Conservation (phyloP, 2,797 vertebrate genomes). For the Siniperca undulata region DNA sequence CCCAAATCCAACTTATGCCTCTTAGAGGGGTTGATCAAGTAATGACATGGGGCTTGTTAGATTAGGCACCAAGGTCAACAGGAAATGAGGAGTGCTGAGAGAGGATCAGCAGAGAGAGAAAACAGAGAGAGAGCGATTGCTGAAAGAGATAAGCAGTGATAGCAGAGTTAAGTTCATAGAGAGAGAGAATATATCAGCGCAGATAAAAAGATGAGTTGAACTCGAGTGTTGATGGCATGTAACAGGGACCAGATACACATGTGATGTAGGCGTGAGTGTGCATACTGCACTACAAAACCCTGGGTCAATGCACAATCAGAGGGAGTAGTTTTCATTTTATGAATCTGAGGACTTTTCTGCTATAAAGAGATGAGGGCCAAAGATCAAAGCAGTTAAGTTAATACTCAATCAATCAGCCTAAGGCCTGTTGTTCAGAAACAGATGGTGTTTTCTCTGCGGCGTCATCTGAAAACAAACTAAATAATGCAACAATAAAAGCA, state of each 20-base stretch:
- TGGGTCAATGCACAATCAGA: conserved; percentile 65
- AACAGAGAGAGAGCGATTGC: conserved; percentile 38
- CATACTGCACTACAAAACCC: conserved; percentile 12
- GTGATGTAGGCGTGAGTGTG: conserved; percentile 12
- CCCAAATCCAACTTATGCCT: conserved; percentile 73
- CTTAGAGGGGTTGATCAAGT: conserved; percentile 69
- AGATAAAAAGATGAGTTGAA: conserved; percentile 52
- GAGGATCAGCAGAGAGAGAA: conserved; percentile 59
- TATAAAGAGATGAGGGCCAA: conserved; percentile 67
- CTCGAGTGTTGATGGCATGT: conserved; percentile 18
- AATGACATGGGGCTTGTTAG: conserved; percentile 77
- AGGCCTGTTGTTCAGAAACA: conserved; percentile 74
- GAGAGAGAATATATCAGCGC: conserved; percentile 34
- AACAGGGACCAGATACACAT: conserved; percentile 12
- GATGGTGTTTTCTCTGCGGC: conserved; percentile 63
- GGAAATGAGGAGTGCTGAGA: conserved; percentile 66
- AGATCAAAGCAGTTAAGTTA: conserved; percentile 72
- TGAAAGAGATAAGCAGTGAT: conserved; percentile 61
- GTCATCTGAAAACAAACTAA: conserved; percentile 49
- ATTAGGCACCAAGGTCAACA: conserved; percentile 66
- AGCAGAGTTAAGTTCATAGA: conserved; percentile 53
- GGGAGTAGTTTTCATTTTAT: conserved; percentile 65
- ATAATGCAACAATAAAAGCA: conserved; percentile 34
- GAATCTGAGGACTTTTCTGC: conserved; percentile 60
- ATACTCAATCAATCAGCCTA: conserved; percentile 74